Conservation (phyloP, 2,113 vertebrate species). For the Thunnus maccoyii region DNA sequence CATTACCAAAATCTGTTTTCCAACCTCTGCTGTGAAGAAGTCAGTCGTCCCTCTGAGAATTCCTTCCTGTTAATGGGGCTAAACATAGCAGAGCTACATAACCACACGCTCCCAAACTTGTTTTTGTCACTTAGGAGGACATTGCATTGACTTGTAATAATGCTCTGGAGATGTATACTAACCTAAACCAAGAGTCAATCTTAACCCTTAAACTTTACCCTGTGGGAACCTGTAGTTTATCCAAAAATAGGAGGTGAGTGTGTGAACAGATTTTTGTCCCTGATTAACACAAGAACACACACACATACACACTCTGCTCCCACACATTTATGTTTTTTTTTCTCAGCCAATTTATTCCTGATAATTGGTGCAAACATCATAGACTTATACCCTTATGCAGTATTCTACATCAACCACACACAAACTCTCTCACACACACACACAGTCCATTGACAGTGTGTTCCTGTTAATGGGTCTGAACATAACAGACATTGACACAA, state of each 20-base stretch:
- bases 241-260: background rate
- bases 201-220: background rate
- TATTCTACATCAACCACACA: background rate
- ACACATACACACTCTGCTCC: background rate
- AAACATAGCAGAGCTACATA: slow-evolving; percentile 37
- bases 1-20: slow-evolving; percentile 32
- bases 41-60: slow-evolving; percentile 5
- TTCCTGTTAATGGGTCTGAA: slow-evolving; percentile 13
- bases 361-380: slow-evolving; percentile 4
- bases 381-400: slow-evolving; percentile 1
- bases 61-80: slow-evolving; percentile 35
- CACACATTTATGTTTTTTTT: slow-evolving; percentile 1
- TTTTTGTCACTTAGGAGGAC: slow-evolving; percentile 2
- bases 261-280: background rate
- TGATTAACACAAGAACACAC: slow-evolving; percentile 7
- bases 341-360: background rate
- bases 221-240: background rate
- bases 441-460: background rate
- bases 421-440: background rate
- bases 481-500: slow-evolving; percentile 5
- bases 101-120: background rate
- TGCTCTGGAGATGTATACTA: background rate
- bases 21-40: slow-evolving; percentile 22
- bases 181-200: background rate
- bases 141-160: background rate